Evolutionary conservation across 2,888 invertebrate species (phyloP).

Genomic region (Dinocampus coccinellae): DNA sequence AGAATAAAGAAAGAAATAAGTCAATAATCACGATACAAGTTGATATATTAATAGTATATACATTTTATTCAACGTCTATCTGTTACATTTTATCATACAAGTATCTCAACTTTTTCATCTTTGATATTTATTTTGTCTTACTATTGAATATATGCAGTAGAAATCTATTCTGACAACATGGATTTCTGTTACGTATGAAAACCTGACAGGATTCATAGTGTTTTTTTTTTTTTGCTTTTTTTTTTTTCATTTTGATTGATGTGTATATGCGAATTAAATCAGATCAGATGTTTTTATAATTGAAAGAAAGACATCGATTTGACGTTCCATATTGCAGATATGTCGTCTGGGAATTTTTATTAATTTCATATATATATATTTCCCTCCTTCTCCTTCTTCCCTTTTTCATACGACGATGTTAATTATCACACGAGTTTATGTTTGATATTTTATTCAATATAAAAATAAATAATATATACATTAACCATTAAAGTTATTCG

Average conservation of each 20-base stretch:
- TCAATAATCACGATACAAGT: too few relatives aligned
- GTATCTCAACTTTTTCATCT: too few relatives aligned
- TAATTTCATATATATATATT: not conserved
- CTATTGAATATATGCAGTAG: too few relatives aligned
- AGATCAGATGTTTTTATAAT: not conserved
- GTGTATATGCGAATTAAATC: not conserved
- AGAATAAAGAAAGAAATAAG: too few relatives aligned
- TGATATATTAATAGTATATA: too few relatives aligned
- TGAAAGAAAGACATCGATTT: not conserved
- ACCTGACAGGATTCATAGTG: not conserved
- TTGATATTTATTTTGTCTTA: too few relatives aligned
- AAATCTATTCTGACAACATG: too few relatives aligned
- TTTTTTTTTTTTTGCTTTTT: too few relatives aligned
- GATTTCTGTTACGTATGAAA: too few relatives aligned
- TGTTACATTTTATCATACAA: too few relatives aligned
- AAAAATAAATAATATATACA: not conserved
- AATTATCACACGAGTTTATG: not conserved
- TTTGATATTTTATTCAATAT: not conserved
- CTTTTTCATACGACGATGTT: not conserved
- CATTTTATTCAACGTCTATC: too few relatives aligned
- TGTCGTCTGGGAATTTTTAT: not conserved
- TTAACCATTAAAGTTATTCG: not conserved
- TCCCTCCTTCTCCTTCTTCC: not conserved
- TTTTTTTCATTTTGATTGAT: too few relatives aligned
- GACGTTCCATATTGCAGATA: not conserved